These are phyloP conservation scores for Sus cebifrons DNA, from an alignment of 2,797 vertebrate genomes.

Conservation along the genomic window DNA sequence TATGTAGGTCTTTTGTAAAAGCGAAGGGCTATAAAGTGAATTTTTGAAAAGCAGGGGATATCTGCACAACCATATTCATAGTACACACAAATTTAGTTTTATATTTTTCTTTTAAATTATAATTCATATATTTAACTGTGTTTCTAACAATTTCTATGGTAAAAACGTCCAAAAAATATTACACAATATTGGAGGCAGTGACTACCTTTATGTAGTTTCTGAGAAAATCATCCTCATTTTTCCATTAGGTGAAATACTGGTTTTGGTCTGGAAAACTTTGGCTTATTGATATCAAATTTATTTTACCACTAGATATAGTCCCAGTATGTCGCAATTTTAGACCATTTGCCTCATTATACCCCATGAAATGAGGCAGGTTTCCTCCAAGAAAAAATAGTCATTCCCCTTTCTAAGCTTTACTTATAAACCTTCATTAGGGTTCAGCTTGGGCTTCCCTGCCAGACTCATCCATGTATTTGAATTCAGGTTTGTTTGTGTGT, in stretches of 20 bases:
- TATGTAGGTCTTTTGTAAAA: not conserved
- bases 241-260: not conserved
- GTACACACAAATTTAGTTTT: not conserved
- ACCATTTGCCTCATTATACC: not conserved
- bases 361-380: not conserved
- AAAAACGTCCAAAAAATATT: not conserved
- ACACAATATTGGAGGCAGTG: not conserved
- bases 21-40: not conserved
- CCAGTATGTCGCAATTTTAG: not conserved
- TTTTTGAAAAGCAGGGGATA: not conserved
- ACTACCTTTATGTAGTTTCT: not conserved
- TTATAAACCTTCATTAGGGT: not conserved
- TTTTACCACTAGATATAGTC: not conserved
- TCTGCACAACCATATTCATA: not conserved
- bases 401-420: not conserved
- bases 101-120: not conserved
- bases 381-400: not conserved
- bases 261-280: not conserved
- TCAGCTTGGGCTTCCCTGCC: not conserved
- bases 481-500: not conserved
- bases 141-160: not conserved
- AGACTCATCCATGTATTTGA: not conserved
- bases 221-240: not conserved
- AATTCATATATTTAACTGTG: not conserved
- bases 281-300: not conserved